Evolutionary conservation across 1,140 invertebrate genomes (phyloP).

Genomic region (Bactericera cockerelli): DNA sequence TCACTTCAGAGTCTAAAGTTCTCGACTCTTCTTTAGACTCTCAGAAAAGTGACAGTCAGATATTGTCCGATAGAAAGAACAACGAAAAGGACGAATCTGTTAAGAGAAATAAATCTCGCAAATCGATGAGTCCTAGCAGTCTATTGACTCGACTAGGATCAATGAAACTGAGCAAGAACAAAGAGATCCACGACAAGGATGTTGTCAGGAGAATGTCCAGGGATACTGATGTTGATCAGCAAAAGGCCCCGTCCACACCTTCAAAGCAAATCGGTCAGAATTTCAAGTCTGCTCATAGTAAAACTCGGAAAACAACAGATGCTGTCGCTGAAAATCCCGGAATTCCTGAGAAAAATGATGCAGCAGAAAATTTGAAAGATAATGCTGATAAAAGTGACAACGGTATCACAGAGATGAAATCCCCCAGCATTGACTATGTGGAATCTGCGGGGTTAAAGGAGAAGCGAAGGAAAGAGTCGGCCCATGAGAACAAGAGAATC

Average conservation of each 20-base stretch:
- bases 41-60: not conserved
- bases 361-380: too few species aligned
- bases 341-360: conserved; percentile 27
- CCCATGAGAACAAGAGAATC: conserved; percentile 12
- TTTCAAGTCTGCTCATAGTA: conserved; percentile 72
- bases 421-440: conserved; percentile 49
- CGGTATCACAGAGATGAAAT: conserved; percentile 27
- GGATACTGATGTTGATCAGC: conserved; percentile 32
- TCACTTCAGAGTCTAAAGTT: not conserved
- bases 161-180: too few species aligned
- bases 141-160: too few species aligned
- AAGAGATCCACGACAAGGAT: too few species aligned
- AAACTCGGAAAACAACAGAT: conserved; percentile 51
- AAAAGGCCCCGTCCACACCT: conserved; percentile 40
- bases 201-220: too few species aligned
- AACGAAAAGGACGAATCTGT: too few species aligned
- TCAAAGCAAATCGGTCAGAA: conserved; percentile 54
- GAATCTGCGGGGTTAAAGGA: conserved; percentile 45
- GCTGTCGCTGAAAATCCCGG: conserved; percentile 52
- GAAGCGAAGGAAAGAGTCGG: conserved; percentile 22
- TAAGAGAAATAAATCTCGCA: not conserved
- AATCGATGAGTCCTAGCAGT: conserved; percentile 11
- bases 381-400: too few species aligned
- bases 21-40: too few species aligned
- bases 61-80: not conserved